A percentile compares a stretch with the other conserved stretches of the same genome.
These are phyloP conservation scores for Nomada ferruginata DNA, from an alignment of 2,888 invertebrate species.

Conservation along the genomic window DNA sequence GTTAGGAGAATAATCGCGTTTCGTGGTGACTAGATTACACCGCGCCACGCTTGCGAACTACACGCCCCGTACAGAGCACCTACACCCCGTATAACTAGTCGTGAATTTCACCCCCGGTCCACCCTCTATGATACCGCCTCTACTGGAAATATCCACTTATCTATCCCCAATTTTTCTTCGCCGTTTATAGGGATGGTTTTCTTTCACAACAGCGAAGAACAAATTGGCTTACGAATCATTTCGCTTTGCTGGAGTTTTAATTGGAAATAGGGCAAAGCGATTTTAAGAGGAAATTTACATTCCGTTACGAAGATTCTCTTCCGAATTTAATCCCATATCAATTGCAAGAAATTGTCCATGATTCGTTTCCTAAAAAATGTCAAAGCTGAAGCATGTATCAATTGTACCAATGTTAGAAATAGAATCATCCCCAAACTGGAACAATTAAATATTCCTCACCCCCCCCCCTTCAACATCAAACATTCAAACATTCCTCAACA, in stretches of 20 bases:
- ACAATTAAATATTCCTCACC: too few relatives aligned
- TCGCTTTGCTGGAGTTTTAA: background rate
- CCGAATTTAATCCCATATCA: too few relatives aligned
- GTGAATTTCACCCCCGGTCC: conserved; percentile 55
- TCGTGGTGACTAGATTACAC: conserved; percentile 82
- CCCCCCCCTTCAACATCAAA: too few relatives aligned
- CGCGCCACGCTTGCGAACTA: conserved; percentile 78
- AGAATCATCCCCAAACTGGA: too few relatives aligned
- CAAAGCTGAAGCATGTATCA: too few relatives aligned
- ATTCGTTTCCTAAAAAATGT: too few relatives aligned
- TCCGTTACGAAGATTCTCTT: too few relatives aligned
- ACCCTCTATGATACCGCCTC: conserved; percentile 40
- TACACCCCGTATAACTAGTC: conserved; percentile 53
- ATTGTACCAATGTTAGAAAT: background rate
- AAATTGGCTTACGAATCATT: background rate
- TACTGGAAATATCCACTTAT: conserved; percentile 56
- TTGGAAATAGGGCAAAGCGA: background rate
- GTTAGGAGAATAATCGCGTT: conserved; percentile 81
- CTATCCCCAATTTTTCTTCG: conserved; percentile 20
- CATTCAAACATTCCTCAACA: too few relatives aligned
- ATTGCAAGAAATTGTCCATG: background rate
- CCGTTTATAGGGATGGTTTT: conserved; percentile 19
- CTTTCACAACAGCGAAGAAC: background rate
- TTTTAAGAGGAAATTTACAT: too few relatives aligned
- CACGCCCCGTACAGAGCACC: conserved; percentile 57